Base-by-base conservation (phyloP, 2,888 invertebrate species). In the Pristionchus entomophagus region DNA sequence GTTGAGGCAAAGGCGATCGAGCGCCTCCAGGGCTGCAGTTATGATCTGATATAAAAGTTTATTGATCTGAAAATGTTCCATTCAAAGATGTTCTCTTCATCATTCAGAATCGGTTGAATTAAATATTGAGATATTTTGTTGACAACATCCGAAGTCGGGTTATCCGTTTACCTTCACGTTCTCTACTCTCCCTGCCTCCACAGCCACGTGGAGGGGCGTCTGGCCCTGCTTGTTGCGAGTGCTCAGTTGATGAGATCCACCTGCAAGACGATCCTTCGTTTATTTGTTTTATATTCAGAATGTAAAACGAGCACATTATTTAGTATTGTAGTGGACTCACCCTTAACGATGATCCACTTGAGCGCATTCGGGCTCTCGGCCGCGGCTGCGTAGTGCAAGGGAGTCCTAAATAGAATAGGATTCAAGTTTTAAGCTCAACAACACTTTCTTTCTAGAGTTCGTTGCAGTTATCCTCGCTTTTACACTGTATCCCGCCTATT, bases 201-300 rank as follows among this genome's bases (percentile, higher is more conserved):
- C 91, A 0, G 92, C 92, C 14, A 83, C 84, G 86, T 92, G 92
- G 2, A 92, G 87, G 1, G 91, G 89, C 2, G 88, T 89, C 84
- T 91, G 90, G 29, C 88, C 87, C 59, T 88, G 86, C 73, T 91
- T 91, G 59, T 45, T 82, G 22, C 41, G 38, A 19, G 45, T 32
- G 0, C 41, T 45, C 19, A 73, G n/a, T 26, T 73, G 38, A 10
- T n/a, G n/a, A n/a, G n/a, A n/a, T n/a, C 5, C 38, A 2, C 73
- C 73, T 73, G 41, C 22, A 73, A n/a, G 8, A 65, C 32, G 19
- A 65, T n/a, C n/a, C n/a, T n/a, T n/a, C n/a, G n/a, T n/a, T n/a
- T n/a, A n/a, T n/a, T n/a, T 1, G 22, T 35, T 45, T 35, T 22
- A 65, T 35, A 14, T 6, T 45, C 45, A 45, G 14, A 45, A 35